These are phyloP conservation scores for Phorcus lineatus DNA, from an alignment of 2,888 invertebrate genomes.

Conservation along the genomic window DNA sequence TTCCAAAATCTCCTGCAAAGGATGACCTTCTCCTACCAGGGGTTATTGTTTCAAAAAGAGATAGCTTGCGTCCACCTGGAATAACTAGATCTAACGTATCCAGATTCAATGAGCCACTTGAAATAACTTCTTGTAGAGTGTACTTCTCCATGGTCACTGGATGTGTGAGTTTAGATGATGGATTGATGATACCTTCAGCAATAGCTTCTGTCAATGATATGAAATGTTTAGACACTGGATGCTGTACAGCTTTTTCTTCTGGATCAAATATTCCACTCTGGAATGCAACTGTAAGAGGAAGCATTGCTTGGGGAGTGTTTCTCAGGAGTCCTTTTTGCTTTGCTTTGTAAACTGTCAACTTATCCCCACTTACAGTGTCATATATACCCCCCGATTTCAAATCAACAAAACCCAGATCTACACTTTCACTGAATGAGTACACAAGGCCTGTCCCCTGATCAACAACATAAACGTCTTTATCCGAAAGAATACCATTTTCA, in stretches of 20 bases:
- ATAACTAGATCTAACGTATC: conserved; percentile 41
- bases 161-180: conserved; percentile 25
- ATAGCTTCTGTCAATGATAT: conserved; percentile 76
- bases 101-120: conserved; percentile 42
- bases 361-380: conserved; percentile 75
- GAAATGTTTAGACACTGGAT: conserved; percentile 41
- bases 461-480: conserved; percentile 42
- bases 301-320: conserved; percentile 41
- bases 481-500: conserved; percentile 28
- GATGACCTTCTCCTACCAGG: conserved; percentile 34
- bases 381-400: conserved; percentile 78
- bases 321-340: conserved; percentile 42
- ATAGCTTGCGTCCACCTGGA: conserved; percentile 37
- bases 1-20: conserved; percentile 29
- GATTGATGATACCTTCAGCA: conserved; percentile 30
- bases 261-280: conserved; percentile 79
- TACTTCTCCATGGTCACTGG: conserved; percentile 30
- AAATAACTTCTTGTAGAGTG: conserved; percentile 43
- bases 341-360: conserved; percentile 35
- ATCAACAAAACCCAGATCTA: conserved; percentile 88
- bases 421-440: conserved; percentile 79
- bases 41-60: conserved; percentile 38
- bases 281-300: conserved; percentile 42
- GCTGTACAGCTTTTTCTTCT: conserved; percentile 80
- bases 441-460: conserved; percentile 40